Conservation (phyloP, 2,113 vertebrate species). For the Ancistrus triradiatus region DNA sequence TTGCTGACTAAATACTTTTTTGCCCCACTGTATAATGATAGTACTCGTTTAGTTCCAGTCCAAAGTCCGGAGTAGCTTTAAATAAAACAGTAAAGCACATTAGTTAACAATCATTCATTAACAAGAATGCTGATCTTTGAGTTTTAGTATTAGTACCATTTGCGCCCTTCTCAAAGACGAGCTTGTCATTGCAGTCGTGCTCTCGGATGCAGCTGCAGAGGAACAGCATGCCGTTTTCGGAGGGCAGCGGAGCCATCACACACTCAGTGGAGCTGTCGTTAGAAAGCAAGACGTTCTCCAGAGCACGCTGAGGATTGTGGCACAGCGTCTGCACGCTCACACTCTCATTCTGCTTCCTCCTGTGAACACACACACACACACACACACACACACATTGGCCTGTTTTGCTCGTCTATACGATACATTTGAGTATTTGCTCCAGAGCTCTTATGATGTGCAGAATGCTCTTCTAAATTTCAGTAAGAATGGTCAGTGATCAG, state of each 20-base stretch:
- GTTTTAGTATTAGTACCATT: conserved; percentile 70
- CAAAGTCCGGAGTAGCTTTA: too few species aligned
- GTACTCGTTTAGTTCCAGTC: too few species aligned
- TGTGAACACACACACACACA: conserved; percentile 45
- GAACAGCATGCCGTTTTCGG: conserved; percentile 62
- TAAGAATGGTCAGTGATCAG: conserved; percentile 22
- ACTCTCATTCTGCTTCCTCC: conserved; percentile 80
- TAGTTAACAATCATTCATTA: too few species aligned
- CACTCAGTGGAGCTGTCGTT: conserved; percentile 77
- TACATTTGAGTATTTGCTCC: neutral
- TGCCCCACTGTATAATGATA: too few species aligned
- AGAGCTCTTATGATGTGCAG: too few species aligned
- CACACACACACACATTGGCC: neutral
- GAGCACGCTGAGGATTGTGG: conserved; percentile 71
- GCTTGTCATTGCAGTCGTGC: conserved; percentile 84
- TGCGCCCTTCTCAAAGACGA: conserved; percentile 78
- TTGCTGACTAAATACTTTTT: too few species aligned
- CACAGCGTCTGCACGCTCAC: conserved; percentile 77
- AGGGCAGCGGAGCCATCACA: conserved; percentile 71
- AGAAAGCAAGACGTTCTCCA: conserved; percentile 76
- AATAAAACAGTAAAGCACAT: too few species aligned
- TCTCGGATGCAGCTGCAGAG: conserved; percentile 76
- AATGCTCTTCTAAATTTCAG: too few species aligned
- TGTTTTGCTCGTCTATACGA: neutral
- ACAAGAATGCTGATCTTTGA: too few species aligned